phyloP scores from a whole-genome alignment of 2,888 invertebrate genomes.

The Trilocha varians region DNA sequence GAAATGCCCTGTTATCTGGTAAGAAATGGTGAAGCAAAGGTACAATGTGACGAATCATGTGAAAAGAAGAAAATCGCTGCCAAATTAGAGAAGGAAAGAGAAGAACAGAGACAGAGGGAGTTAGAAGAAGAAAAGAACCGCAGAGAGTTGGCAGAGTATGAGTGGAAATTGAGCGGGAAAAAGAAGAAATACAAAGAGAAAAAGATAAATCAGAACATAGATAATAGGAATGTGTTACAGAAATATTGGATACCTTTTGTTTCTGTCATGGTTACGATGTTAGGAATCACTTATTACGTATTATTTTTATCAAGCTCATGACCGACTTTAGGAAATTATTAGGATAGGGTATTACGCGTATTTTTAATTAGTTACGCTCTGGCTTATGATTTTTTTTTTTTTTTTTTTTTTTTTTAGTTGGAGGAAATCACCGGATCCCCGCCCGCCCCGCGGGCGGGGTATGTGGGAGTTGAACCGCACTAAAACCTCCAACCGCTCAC shows the following conservation, averaged over 20 bases:
- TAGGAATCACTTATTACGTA: constrained; percentile 32
- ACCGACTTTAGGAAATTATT: too few species aligned
- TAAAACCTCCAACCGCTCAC: too few species aligned
- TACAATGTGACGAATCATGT: constrained; percentile 79
- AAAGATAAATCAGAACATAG: constrained; percentile 56
- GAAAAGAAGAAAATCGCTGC: constrained; percentile 69
- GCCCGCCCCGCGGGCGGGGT: too few species aligned
- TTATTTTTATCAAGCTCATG: constrained; percentile 16
- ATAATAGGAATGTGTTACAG: constrained; percentile 47
- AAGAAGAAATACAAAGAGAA: constrained; percentile 68
- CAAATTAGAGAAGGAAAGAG: constrained; percentile 65
- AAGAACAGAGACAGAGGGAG: constrained; percentile 71
- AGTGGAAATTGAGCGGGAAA: constrained; percentile 82
- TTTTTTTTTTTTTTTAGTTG: too few species aligned
- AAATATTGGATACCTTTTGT: constrained; percentile 59
- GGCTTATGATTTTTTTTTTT: too few species aligned
- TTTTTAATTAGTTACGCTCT: too few species aligned
- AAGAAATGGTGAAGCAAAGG: constrained; percentile 45
- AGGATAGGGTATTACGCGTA: too few species aligned
- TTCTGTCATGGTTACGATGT: constrained; percentile 30
- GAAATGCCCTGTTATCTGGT: constrained; percentile 80
- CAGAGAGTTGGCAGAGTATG: constrained; percentile 82
- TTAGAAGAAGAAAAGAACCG: constrained; percentile 79
- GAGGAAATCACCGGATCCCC: too few species aligned
- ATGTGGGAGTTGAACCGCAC: too few species aligned